phyloP scores from a whole-genome alignment of 2,113 vertebrate genomes.

The Hypocryptadius cinnamomeus region DNA sequence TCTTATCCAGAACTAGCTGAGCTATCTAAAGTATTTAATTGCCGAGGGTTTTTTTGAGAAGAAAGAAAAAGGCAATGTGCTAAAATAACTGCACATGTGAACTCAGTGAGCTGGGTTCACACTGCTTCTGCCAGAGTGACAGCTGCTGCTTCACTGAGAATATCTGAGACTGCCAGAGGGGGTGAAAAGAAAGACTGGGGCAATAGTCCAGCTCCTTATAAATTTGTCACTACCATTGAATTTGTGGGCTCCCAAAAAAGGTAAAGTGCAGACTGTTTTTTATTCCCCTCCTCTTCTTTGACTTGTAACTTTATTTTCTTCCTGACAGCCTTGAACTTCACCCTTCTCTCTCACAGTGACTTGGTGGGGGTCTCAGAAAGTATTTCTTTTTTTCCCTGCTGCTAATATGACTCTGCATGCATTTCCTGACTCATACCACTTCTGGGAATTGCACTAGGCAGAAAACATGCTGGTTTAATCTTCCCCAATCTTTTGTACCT shows the following conservation, averaged over 20 bases:
- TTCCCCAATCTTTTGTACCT: not conserved
- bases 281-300: not conserved
- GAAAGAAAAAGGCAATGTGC: not conserved
- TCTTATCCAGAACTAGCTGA: not conserved
- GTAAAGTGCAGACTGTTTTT: not conserved
- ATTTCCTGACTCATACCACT: not conserved
- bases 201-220: not conserved
- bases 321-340: not conserved
- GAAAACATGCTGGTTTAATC: not conserved
- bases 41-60: not conserved
- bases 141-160: not conserved
- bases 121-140: slow-evolving; percentile 3
- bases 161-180: not conserved
- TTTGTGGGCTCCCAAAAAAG: not conserved
- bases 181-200: not conserved
- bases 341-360: not conserved
- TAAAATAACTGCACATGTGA: not conserved
- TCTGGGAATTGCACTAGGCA: not conserved
- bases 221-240: not conserved
- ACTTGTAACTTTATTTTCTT: not conserved
- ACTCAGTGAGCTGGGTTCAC: not conserved
- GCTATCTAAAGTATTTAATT: slow-evolving; percentile 10
- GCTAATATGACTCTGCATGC: not conserved
- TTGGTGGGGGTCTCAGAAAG: not conserved
- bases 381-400: not conserved